These are phyloP conservation scores for Lucinisca nassula DNA, from an alignment of 2,888 invertebrate species.

Conservation along the genomic window DNA sequence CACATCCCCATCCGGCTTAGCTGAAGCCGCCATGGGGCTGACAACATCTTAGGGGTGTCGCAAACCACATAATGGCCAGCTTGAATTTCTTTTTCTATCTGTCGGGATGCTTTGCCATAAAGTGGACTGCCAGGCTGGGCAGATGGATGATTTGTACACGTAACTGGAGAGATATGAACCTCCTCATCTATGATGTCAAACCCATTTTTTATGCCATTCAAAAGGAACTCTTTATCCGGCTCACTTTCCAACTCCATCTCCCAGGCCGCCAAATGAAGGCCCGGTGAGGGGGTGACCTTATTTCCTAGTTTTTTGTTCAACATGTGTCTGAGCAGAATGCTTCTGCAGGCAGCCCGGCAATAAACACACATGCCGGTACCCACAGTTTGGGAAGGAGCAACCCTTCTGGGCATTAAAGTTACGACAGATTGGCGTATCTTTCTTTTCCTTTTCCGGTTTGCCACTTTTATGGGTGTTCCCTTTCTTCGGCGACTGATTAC, in stretches of 20 bases:
- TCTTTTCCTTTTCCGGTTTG: neutral
- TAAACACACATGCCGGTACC: constrained; percentile 16
- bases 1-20: constrained; percentile 33
- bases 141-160: neutral
- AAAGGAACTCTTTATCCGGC: constrained; percentile 1
- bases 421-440: constrained; percentile 6
- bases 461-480: neutral
- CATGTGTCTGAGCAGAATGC: constrained; percentile 14
- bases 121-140: constrained; percentile 3
- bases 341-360: constrained; percentile 16
- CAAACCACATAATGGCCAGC: constrained; percentile 12
- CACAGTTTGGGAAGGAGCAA: constrained; percentile 9
- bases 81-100: neutral
- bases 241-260: constrained; percentile 20
- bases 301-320: constrained; percentile 25
- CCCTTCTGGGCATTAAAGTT: constrained; percentile 14
- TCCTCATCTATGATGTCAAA: constrained; percentile 16
- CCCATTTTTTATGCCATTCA: constrained; percentile 5
- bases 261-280: neutral
- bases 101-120: constrained; percentile 5
- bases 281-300: constrained; percentile 6
- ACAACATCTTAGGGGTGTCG: neutral
- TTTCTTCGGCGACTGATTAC: neutral
- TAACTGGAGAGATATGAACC: neutral
- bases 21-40: constrained; percentile 27